These are phyloP conservation scores for Tinea semifulvella DNA, from an alignment of 2,888 invertebrate species.

Conservation along the genomic window DNA sequence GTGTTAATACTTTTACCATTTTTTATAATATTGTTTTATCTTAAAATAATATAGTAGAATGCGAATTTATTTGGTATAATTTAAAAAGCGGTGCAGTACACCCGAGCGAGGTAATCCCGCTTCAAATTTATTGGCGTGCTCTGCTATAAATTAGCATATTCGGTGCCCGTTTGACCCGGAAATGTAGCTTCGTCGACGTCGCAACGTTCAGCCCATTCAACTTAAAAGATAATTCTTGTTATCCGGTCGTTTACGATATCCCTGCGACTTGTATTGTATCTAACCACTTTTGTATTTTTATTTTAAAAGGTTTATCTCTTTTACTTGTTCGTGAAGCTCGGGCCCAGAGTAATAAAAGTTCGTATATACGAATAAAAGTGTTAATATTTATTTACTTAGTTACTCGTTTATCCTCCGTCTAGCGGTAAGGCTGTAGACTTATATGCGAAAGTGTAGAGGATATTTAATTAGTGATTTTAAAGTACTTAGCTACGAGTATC, in stretches of 20 bases:
- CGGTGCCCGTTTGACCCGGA: conserved; percentile 54
- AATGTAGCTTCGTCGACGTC: conserved; percentile 29
- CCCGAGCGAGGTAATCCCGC: conserved; percentile 56
- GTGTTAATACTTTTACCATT: too few relatives aligned
- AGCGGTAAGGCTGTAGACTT: too few relatives aligned
- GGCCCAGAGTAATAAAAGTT: too few relatives aligned
- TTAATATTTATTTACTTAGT: conserved; percentile 1
- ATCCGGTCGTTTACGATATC: conserved; percentile 12
- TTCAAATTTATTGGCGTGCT: conserved; percentile 62
- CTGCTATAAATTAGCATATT: conserved; percentile 60
- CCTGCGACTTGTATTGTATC: conserved; percentile 6
- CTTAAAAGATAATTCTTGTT: conserved; percentile 15
- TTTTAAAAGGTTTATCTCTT: conserved; percentile 3
- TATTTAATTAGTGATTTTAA: too few relatives aligned
- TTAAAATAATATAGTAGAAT: conserved; percentile 22
- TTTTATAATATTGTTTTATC: too few relatives aligned
- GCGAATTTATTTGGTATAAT: conserved; percentile 56
- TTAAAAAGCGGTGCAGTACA: conserved; percentile 59
- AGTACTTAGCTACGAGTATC: too few relatives aligned
- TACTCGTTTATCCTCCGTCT: too few relatives aligned
- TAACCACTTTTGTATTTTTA: conserved; percentile 7
- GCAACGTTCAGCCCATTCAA: conserved; percentile 13
- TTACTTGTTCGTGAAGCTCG: conserved; percentile 1
- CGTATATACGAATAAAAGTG: conserved; percentile 9
- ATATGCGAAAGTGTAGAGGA: too few relatives aligned